These are phyloP conservation scores for Pelvicachromis taeniatus DNA, from an alignment of 2,113 vertebrate species.

Conservation along the genomic window DNA sequence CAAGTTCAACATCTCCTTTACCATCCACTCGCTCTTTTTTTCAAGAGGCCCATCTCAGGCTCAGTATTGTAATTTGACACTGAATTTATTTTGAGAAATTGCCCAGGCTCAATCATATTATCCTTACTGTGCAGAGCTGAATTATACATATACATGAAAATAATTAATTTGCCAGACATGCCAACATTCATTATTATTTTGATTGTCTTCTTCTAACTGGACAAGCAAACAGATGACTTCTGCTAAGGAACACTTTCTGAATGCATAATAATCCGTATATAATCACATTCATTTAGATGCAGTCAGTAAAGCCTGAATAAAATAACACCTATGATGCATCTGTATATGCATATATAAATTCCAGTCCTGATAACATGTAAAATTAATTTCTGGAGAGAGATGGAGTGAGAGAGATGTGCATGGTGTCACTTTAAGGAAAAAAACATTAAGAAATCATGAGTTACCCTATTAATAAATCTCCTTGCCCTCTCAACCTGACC, in stretches of 20 bases:
- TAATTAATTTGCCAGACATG: constrained; percentile 1
- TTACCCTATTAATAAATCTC: not conserved
- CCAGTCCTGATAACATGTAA: not conserved
- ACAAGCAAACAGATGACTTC: not conserved
- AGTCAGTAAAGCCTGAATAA: not conserved
- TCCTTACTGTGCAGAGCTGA: not conserved
- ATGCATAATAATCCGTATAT: not conserved
- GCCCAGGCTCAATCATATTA: constrained; percentile 7
- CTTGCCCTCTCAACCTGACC: not conserved
- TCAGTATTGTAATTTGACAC: not conserved
- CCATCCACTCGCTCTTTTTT: not conserved
- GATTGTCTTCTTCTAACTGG: constrained; percentile 8
- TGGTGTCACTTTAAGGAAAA: not conserved
- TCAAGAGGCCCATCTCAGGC: not conserved
- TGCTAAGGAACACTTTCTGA: constrained; percentile 1
- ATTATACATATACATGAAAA: constrained; percentile 1
- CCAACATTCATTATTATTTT: constrained; percentile 12
- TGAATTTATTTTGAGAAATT: not conserved
- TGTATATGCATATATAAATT: not conserved
- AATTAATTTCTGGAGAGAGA: not conserved
- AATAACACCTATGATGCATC: not conserved
- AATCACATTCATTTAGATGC: not conserved
- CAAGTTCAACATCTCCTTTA: not conserved
- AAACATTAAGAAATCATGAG: not conserved
- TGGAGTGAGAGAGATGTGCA: not conserved